Evolutionary conservation across 2,797 vertebrate genomes (phyloP), one percentile per base, ranked within the genome.

Genomic region (Chaenodraco wilsoni): DNA sequence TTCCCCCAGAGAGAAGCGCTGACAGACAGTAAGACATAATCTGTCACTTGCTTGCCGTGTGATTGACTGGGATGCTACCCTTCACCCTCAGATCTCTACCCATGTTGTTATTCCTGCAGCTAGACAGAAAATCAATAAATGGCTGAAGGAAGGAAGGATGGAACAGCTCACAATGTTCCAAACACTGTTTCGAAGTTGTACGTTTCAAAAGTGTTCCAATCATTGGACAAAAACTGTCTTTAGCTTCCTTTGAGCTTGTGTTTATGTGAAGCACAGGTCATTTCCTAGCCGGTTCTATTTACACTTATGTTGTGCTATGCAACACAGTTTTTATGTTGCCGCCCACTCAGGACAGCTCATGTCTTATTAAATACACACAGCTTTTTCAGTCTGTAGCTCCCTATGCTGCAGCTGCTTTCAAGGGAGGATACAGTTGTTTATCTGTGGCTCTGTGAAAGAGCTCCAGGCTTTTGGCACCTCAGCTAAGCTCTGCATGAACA

Each of bases 91-190:
- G 77, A 76, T 69, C 58, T 69, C 54, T 76, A 56, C 48, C 79
- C 70, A 58, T 78, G 82, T 85, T 84, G 59, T 81, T 84, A 87
- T 83, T 91, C 79, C 76, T 65, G 65, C 71, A 79, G 75, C 64
- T 27, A 31, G 85, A 89, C 83, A 87, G 81, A 54, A 89, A 90
- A 91, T 88, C 88, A 72, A 84, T 91, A 63, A 65, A 27, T 63
- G 44, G 65, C 69, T 64, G 61, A 81, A 37, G 46, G 55, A 77
- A 33, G 46, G 55, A 27, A 50, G 7, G 12, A 64, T 15, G 54
- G 73, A 79, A 56, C 54, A 21, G 51, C 43, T 71, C 59, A 61
- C 69, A 60, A 46, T 60, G 76, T 45, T 65, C 48, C 69, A 23
- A 64, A 74, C n/a, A 33, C 33, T 59, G 44, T 78, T 75, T 67